Conservation (phyloP, 2,113 vertebrate species). For the Trogon surrucura region DNA sequence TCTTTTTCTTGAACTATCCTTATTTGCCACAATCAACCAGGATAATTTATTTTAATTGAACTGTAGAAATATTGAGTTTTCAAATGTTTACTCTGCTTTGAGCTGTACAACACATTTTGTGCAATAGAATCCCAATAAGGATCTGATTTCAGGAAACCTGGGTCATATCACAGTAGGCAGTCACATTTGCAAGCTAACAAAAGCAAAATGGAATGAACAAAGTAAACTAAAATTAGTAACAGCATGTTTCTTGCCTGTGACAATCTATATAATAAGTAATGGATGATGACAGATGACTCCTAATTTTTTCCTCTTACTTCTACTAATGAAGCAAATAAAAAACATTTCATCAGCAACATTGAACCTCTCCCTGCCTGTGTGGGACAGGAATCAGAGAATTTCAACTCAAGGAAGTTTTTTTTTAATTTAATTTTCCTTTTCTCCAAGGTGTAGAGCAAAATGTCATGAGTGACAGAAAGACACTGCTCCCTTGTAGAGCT, state of each 20-base stretch:
- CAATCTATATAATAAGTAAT: not conserved
- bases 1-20: not conserved
- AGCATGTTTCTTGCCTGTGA: not conserved
- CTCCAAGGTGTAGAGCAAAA: not conserved
- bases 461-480: not conserved
- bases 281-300: not conserved
- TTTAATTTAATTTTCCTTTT: not conserved
- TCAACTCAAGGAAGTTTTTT: not conserved
- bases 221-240: slow-evolving; percentile 45
- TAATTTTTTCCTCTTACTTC: not conserved
- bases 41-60: not conserved
- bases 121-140: not conserved
- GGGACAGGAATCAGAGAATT: not conserved
- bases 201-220: not conserved
- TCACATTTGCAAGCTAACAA: not conserved
- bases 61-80: not conserved
- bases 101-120: not conserved
- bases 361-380: not conserved
- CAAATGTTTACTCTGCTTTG: not conserved
- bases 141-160: not conserved
- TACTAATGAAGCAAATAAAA: not conserved
- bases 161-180: not conserved
- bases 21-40: not conserved
- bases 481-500: not conserved
- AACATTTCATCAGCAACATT: not conserved